Evolutionary conservation across 2,113 vertebrate genomes (phyloP), one percentile per base, ranked within the genome.

Genomic region (Meriones unguiculatus): DNA sequence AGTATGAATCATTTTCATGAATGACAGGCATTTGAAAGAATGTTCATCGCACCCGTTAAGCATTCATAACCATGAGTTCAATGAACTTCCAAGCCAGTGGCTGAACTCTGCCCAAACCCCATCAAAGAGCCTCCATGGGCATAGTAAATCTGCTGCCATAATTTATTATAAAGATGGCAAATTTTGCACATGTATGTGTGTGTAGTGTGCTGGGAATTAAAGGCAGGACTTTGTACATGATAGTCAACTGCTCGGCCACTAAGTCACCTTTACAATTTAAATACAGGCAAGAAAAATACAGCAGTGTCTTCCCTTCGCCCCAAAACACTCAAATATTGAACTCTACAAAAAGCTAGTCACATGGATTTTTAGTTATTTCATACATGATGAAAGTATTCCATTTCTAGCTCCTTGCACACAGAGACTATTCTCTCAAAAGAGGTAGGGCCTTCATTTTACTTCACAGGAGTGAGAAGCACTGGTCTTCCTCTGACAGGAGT

Each of bases 31-130:
- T 85, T 62, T 89, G 57, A 80, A 93, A 89, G 46, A 50, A 70
- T 69, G n/a, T n/a, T 85, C 69, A 95, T 94, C 90, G 76, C 59
- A 82, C 67, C n/a, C 64, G 32, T 64, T 65, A 46, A 9, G 41
- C 38, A 35, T 85, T 94, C 38, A 64, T 72, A 77, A 76, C 87
- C 65, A 95, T 14, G 28, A 95, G 84, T 70, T 89, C 94, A 93
- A 30, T 88, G 88, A 87, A 46, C 17, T 80, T 28, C 67, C 87
- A 80, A 0, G 30, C 25, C 38, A 24, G n/a, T 2, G 3, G 76
- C 20, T 50, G 20, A 67, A 73, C 24, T 90, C 76, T 52, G 24
- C 69, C 41, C 30, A 46, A 13, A 86, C 17, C 38, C 76, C 20
- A 52, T 38, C 86, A 76, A n/a, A 5, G 5, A 73, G n/a, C 46